phyloP scores from a whole-genome alignment of 2,797 vertebrate species.

The Benthosema pterotum region DNA sequence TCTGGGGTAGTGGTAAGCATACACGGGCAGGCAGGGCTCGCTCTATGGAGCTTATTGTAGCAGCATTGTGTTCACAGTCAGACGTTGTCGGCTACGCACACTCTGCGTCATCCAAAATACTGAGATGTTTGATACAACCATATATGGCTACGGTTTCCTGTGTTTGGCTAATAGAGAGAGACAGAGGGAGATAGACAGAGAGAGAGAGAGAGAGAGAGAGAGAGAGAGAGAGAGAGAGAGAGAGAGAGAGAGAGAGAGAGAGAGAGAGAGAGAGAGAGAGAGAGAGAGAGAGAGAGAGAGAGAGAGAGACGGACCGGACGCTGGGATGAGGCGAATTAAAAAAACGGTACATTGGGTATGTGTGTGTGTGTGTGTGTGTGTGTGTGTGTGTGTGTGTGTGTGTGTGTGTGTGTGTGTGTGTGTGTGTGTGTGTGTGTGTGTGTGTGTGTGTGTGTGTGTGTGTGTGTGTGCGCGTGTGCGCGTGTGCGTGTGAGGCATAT shows the following conservation, averaged over 20 bases:
- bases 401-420: too few species aligned
- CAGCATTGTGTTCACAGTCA: constrained; percentile 53
- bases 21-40: constrained; percentile 7
- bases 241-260: not conserved
- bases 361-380: too few species aligned
- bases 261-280: not conserved
- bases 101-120: constrained; percentile 56
- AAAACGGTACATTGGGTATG: too few species aligned
- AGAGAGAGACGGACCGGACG: not conserved
- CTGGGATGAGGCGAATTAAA: too few species aligned
- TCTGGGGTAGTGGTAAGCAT: constrained; percentile 27
- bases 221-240: not conserved
- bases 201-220: not conserved
- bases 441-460: too few species aligned
- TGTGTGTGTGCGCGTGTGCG: too few species aligned
- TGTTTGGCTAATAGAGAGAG: constrained; percentile 1
- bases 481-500: too few species aligned
- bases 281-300: not conserved
- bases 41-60: constrained; percentile 35
- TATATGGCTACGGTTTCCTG: constrained; percentile 44
- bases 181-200: not conserved
- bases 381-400: too few species aligned
- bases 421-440: too few species aligned
- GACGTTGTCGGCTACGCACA: constrained; percentile 22
- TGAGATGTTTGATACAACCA: constrained; percentile 35